A percentile compares a stretch with the other conserved stretches of the same genome.
phyloP scores from a whole-genome alignment of 1,140 invertebrate genomes.

The Drosophila setifemur region DNA sequence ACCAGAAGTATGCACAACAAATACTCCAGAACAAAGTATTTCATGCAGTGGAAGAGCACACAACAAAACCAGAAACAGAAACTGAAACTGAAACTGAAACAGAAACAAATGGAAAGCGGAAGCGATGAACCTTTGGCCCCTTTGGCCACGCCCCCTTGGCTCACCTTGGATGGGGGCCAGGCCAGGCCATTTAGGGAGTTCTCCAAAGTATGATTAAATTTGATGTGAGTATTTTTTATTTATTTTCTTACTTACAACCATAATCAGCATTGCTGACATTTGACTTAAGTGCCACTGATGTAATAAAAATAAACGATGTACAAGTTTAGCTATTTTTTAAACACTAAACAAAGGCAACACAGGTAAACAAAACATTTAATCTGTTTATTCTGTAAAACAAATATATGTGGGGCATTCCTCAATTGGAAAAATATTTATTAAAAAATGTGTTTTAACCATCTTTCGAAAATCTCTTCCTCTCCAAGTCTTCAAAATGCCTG shows the following conservation, averaged over 20 bases:
- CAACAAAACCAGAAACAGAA: conserved; percentile 1
- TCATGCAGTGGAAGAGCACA: conserved; percentile 24
- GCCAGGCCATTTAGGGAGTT: conserved; percentile 40
- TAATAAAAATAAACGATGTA: no score
- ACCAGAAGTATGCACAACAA: conserved; percentile 73
- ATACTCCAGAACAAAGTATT: conserved; percentile 41
- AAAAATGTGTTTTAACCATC: no score
- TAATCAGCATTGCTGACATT: no score
- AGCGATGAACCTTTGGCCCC: conserved; percentile 15
- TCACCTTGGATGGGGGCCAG: conserved; percentile 22
- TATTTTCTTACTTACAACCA: no score
- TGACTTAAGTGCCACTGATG: no score
- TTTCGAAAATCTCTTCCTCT: no score
- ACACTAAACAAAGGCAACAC: no score
- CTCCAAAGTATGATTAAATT: conserved; percentile 15
- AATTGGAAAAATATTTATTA: no score
- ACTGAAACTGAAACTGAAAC: conserved; percentile 6
- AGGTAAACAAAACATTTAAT: no score
- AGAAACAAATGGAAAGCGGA: conserved; percentile 26
- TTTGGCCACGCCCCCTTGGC: neutral
- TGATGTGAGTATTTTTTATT: neutral
- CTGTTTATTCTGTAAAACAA: no score
- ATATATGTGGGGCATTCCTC: no score
- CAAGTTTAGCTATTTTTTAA: no score
- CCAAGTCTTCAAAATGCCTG: neutral